These are phyloP conservation scores for Pachycephus smyrnensis DNA, from an alignment of 2,888 invertebrate species.

Conservation along the genomic window DNA sequence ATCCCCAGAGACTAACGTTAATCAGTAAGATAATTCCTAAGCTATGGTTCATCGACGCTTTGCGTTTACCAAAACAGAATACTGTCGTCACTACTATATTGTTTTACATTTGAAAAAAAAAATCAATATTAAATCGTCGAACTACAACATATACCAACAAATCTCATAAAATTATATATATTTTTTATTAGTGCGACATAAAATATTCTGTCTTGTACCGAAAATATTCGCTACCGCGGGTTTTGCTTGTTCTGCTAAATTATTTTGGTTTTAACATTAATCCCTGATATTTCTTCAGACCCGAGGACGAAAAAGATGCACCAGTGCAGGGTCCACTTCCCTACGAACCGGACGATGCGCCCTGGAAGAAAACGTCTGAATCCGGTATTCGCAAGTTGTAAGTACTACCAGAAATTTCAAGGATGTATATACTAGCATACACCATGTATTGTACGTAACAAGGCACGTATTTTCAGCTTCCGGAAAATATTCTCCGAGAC, in stretches of 20 bases:
- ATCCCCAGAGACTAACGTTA: constrained; percentile 31
- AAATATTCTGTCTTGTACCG: constrained; percentile 9
- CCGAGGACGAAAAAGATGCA: constrained; percentile 79
- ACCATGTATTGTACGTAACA: constrained; percentile 8
- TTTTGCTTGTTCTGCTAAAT: neutral
- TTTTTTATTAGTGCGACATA: neutral
- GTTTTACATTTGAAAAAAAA: no score
- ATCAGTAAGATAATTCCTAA: constrained; percentile 34
- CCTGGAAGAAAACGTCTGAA: constrained; percentile 85
- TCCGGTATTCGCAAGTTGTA: constrained; percentile 93
- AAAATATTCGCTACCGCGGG: constrained; percentile 13
- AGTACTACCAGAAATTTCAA: constrained; percentile 64
- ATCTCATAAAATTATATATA: constrained; percentile 8
- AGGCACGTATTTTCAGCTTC: constrained; percentile 74
- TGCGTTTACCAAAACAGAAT: constrained; percentile 12
- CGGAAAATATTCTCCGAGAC: constrained; percentile 90
- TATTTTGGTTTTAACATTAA: constrained; percentile 6
- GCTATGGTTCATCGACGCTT: constrained; percentile 19
- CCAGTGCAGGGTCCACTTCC: constrained; percentile 98
- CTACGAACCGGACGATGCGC: constrained; percentile 96
- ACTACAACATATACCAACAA: no score
- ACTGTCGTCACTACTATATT: neutral
- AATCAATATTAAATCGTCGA: neutral
- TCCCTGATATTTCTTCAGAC: constrained; percentile 35
- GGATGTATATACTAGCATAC: neutral